Conservation (phyloP, 2,888 invertebrate species). For the Lamellibrachia satsuma region DNA sequence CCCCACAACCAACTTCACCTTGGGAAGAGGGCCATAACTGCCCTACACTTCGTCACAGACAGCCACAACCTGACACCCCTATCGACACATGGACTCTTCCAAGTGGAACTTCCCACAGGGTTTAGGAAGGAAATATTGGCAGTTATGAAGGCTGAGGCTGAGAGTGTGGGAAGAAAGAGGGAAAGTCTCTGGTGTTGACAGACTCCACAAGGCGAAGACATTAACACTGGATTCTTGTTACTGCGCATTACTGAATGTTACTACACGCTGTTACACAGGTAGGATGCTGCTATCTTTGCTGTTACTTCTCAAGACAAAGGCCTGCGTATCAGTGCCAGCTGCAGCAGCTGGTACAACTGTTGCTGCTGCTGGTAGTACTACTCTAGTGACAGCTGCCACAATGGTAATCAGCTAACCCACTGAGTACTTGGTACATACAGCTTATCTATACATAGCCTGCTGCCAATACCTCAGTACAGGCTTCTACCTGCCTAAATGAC, state of each 20-base stretch:
- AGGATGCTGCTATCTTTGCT: constrained; percentile 20
- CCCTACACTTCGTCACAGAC: not conserved
- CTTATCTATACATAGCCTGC: not conserved
- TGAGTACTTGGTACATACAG: not conserved
- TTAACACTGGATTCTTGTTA: constrained; percentile 20
- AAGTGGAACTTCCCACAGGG: constrained; percentile 23
- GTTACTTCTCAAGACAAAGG: constrained; percentile 24
- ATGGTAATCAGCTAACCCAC: not conserved
- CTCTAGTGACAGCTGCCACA: not conserved
- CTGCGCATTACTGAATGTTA: constrained; percentile 20
- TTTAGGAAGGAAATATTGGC: constrained; percentile 25
- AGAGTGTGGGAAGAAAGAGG: not conserved
- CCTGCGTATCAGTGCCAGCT: not conserved
- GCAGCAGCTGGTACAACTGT: constrained; percentile 17
- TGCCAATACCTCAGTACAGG: no score
- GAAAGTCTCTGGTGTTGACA: not conserved
- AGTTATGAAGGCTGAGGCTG: constrained; percentile 23
- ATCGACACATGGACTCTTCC: constrained; percentile 20
- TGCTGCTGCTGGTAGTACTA: constrained; percentile 3
- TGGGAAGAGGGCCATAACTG: not conserved
- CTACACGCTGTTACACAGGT: constrained; percentile 23
- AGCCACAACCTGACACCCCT: constrained; percentile 20
- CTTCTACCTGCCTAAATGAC: no score
- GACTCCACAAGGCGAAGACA: not conserved
- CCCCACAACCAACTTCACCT: not conserved